These are phyloP conservation scores for Tinea semifulvella DNA, from an alignment of 2,888 invertebrate species.

Conservation along the genomic window DNA sequence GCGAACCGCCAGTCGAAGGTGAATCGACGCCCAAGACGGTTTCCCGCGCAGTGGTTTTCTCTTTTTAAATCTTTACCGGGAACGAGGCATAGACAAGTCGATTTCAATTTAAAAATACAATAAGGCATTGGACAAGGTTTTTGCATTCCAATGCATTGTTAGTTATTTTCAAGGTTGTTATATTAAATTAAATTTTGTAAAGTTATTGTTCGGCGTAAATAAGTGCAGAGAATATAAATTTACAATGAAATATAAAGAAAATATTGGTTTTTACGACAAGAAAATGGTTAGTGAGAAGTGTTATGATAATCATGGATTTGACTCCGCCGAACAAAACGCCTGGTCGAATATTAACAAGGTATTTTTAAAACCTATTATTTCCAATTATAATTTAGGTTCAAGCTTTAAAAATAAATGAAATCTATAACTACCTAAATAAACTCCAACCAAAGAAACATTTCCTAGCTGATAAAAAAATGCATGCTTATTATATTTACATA, in stretches of 20 bases:
- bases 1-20: slow-evolving; percentile 1
- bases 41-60: slow-evolving; percentile 9
- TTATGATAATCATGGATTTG: slow-evolving; percentile 49
- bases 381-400: no score
- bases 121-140: slow-evolving; percentile 3
- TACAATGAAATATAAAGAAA: slow-evolving; percentile 2
- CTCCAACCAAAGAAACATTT: no score
- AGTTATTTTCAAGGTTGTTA: neutral
- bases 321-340: slow-evolving; percentile 43
- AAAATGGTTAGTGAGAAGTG: slow-evolving; percentile 24
- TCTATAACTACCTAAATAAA: no score
- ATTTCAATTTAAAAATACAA: slow-evolving; percentile 4
- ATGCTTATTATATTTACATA: no score
- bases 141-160: neutral
- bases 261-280: slow-evolving; percentile 2
- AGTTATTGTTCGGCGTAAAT: neutral
- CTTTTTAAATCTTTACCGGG: slow-evolving; percentile 4
- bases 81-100: neutral
- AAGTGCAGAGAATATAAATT: neutral
- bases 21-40: slow-evolving; percentile 1
- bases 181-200: neutral
- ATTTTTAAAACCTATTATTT: no score
- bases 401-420: no score
- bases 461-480: no score
- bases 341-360: slow-evolving; percentile 21